Evolutionary conservation across 2,113 vertebrate species (phyloP).

Genomic region (Tachuris rubrigastra): DNA sequence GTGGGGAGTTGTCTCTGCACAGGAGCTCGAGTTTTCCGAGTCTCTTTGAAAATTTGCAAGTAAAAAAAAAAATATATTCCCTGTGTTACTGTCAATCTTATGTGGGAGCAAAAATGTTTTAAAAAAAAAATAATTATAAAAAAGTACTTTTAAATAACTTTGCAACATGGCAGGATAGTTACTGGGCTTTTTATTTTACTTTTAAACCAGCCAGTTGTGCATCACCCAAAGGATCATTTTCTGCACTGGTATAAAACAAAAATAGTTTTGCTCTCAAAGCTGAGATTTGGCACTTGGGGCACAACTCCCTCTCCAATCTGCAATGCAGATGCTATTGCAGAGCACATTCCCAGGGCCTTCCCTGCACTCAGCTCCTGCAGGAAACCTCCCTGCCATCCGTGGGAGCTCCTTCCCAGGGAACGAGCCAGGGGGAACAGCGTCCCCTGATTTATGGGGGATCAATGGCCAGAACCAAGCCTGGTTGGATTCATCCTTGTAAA

Average conservation of each 20-base stretch:
- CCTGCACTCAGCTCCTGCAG: not conserved
- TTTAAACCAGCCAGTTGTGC: not conserved
- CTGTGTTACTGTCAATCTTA: not conserved
- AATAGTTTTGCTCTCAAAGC: slow-evolving; percentile 43
- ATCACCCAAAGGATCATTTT: not conserved
- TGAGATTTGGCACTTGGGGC: slow-evolving; percentile 55
- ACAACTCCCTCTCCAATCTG: slow-evolving; percentile 58
- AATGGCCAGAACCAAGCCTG: not conserved
- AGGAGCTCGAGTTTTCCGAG: not conserved
- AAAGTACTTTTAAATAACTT: not conserved
- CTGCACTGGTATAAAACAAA: slow-evolving; percentile 21
- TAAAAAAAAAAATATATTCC: not conserved
- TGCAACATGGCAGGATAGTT: not conserved
- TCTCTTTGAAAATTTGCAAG: not conserved
- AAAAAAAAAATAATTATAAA: not conserved
- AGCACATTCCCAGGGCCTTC: slow-evolving; percentile 38
- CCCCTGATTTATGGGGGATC: not conserved
- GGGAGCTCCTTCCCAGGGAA: not conserved
- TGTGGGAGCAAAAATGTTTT: not conserved
- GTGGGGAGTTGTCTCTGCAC: not conserved
- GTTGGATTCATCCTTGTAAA: not conserved
- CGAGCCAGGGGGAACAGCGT: not conserved
- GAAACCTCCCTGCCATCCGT: not conserved
- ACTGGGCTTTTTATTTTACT: not conserved
- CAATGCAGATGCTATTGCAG: slow-evolving; percentile 58